Percentiles rank a stretch among this genome's conserved stretches.
Conservation (phyloP, 2,797 vertebrate species). For the Decapterus maruadsi region DNA sequence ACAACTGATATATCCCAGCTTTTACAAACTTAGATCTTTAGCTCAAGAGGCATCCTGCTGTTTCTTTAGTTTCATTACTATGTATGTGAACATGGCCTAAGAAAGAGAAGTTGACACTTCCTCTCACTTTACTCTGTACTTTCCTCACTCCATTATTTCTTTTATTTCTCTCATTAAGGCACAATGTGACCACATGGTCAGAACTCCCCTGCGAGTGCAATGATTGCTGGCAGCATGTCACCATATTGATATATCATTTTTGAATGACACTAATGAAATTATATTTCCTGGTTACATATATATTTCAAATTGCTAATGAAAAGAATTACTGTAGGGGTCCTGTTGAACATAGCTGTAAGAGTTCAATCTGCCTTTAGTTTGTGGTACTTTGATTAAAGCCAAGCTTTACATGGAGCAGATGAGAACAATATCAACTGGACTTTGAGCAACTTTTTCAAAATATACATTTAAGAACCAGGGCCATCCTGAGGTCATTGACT, state of each 20-base stretch:
- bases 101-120: constrained; percentile 17
- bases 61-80: neutral
- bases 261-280: neutral
- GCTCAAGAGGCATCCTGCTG: neutral
- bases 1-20: neutral
- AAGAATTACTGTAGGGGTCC: neutral
- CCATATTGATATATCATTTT: neutral
- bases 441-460: neutral
- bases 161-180: neutral
- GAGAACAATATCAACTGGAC: neutral
- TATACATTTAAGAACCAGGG: neutral
- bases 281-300: neutral
- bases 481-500: neutral
- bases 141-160: neutral
- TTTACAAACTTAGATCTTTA: neutral
- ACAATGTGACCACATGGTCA: neutral
- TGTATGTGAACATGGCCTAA: neutral
- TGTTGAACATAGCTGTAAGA: neutral
- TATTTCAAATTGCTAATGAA: too few species aligned
- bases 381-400: neutral
- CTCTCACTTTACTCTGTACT: neutral
- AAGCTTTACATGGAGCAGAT: neutral
- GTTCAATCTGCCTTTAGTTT: neutral
- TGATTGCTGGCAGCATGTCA: neutral
- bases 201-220: neutral